These are phyloP conservation scores for Eulemur mongoz DNA, from an alignment of 2,797 vertebrate species.

Conservation along the genomic window DNA sequence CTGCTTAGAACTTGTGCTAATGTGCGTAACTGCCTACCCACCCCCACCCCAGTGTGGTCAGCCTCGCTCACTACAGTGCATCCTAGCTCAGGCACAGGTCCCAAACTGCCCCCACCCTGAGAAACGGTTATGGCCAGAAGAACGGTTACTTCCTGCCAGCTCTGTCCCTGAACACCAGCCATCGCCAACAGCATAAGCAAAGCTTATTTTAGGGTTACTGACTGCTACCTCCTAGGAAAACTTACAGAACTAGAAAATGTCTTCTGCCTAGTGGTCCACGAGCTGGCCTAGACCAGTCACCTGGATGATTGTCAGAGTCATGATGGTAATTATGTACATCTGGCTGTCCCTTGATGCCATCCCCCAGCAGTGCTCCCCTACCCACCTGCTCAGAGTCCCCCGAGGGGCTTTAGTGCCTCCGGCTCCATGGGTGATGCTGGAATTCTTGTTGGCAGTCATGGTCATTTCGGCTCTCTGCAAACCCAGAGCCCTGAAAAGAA, in stretches of 20 bases:
- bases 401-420: conserved; percentile 93
- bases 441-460: conserved; percentile 99
- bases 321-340: background rate
- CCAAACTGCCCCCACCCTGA: background rate
- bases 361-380: conserved; percentile 34
- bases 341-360: background rate
- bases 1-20: background rate
- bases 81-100: background rate
- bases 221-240: background rate
- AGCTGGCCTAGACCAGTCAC: background rate
- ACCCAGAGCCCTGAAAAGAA: conserved; percentile 87
- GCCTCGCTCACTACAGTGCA: background rate
- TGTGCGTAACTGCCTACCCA: background rate
- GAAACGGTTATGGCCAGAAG: background rate
- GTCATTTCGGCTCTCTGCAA: conserved; percentile 89
- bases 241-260: background rate
- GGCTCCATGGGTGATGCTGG: conserved; percentile 91
- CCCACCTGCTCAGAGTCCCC: conserved; percentile 94
- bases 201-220: background rate
- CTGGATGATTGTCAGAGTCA: background rate
- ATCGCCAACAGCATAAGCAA: background rate
- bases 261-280: background rate
- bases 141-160: background rate
- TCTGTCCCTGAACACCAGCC: background rate
- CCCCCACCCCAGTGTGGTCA: background rate